phyloP scores from a whole-genome alignment of 2,888 invertebrate genomes.

The Heliconius erato region DNA sequence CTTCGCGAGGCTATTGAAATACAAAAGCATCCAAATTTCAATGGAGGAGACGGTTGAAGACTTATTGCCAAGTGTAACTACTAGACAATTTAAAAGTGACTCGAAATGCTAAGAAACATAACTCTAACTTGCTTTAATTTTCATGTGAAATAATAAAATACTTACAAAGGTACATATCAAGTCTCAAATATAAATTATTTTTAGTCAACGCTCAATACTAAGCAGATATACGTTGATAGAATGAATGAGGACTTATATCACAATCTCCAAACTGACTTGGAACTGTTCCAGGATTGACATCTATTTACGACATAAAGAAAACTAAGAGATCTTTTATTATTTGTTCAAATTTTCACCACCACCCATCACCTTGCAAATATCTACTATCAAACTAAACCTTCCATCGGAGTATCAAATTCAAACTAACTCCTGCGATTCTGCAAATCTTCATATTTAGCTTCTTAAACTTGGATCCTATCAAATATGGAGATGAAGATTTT shows the following conservation, averaged over 20 bases:
- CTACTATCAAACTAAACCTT: slow-evolving; percentile 22
- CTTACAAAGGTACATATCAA: too few species aligned
- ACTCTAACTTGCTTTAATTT: too few species aligned
- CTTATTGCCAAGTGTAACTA: too few species aligned
- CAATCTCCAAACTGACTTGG: slow-evolving; percentile 66
- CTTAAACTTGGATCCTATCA: slow-evolving; percentile 1
- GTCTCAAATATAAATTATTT: too few species aligned
- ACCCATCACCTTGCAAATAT: slow-evolving; percentile 21
- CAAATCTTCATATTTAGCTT: slow-evolving; percentile 13
- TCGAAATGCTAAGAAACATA: too few species aligned
- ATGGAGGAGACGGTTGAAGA: too few species aligned
- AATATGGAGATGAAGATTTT: slow-evolving; percentile 1
- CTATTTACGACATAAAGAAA: slow-evolving; percentile 65
- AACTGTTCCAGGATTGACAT: slow-evolving; percentile 67
- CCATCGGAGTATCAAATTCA: slow-evolving; percentile 17
- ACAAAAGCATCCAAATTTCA: too few species aligned
- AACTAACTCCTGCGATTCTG: slow-evolving; percentile 12
- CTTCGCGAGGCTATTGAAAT: too few species aligned
- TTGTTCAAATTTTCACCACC: slow-evolving; percentile 42
- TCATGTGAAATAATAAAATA: too few species aligned
- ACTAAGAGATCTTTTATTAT: slow-evolving; percentile 49
- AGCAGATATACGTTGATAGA: not conserved
- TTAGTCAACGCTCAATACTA: too few species aligned
- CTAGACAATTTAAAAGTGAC: too few species aligned
- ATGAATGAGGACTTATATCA: slow-evolving; percentile 70